Evolutionary conservation across 2,113 vertebrate species (phyloP).

Genomic region (Toxotes jaculatrix): DNA sequence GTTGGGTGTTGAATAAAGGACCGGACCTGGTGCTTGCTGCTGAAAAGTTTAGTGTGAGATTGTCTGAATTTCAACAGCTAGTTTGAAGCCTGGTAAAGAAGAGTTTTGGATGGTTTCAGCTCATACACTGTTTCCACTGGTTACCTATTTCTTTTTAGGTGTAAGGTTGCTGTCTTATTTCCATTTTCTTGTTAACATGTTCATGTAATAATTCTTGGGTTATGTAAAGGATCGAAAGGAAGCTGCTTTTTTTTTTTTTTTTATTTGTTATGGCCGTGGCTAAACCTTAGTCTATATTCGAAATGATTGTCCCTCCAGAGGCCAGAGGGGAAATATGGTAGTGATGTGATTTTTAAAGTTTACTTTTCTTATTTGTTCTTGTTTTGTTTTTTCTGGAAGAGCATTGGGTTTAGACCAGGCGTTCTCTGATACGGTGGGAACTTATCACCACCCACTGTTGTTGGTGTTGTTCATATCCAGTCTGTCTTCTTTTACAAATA

Average conservation of each 20-base stretch:
- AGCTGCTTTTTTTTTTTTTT: not conserved
- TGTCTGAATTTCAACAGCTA: not conserved
- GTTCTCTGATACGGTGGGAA: not conserved
- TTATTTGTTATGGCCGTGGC: too few species aligned
- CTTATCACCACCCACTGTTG: too few species aligned
- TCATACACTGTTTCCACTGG: not conserved
- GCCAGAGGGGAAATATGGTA: not conserved
- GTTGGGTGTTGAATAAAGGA: conserved; percentile 2
- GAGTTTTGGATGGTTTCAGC: not conserved
- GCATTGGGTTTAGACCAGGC: not conserved
- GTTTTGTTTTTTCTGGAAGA: not conserved
- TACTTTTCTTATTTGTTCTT: not conserved
- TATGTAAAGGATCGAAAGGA: not conserved
- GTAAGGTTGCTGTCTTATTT: not conserved
- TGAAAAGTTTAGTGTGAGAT: conserved; percentile 9
- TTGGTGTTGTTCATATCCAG: too few species aligned
- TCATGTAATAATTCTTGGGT: not conserved
- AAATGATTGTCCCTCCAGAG: not conserved
- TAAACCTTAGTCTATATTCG: too few species aligned
- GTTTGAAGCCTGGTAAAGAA: not conserved
- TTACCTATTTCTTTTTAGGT: not conserved
- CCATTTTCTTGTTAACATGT: too few species aligned
- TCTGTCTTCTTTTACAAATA: too few species aligned
- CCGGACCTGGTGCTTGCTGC: not conserved
- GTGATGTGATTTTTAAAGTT: not conserved